Evolutionary conservation across 2,888 invertebrate species (phyloP), one percentile per base, ranked within the genome.

Genomic region (Ormyrus rosae): DNA sequence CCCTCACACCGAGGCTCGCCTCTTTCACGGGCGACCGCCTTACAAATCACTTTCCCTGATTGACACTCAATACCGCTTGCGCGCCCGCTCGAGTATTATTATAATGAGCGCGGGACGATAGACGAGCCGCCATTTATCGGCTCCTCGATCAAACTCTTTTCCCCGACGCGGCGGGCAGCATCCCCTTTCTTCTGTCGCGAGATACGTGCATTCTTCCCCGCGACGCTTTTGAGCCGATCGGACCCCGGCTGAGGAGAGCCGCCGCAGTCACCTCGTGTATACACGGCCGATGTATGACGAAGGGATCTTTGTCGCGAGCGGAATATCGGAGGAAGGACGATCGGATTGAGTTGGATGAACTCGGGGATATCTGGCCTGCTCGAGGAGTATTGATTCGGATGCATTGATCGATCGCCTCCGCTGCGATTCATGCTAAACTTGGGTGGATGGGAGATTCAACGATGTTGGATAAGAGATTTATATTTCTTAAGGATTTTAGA

Each of bases 41-140:
- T 89, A 88, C 86, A 89, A 90, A 90, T 90, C 90, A 90, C 87
- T 89, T 88, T 89, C 88, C 84, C 89, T 89, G 90, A 90, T 90
- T 89, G 90, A 90, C 90, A 88, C 86, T 89, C 88, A 88, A 90
- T 90, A 85, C 88, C 81, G 8, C 58, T 7, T 46, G n/a, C 46
- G 9, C 51, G 85, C 85, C 83, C 56, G 51, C 46, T 7, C 13
- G 34, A 53, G 69, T 84, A 82, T 86, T 86, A 86, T 87, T 86
- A 85, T 85, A 85, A 86, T 82, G 82, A 75, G 78, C 82, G 71
- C 63, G 63, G 19, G 19, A 75, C 50, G 61, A 63, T 68, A 45
- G 53, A 77, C 63, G 68, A 69, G 68, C 70, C 58, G 69, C 73
- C 70, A 75, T 78, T 79, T 83, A 83, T 83, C 81, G 77, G 48